Base-by-base conservation (phyloP, 1,140 invertebrate genomes). In the Drosophila persimilis region DNA sequence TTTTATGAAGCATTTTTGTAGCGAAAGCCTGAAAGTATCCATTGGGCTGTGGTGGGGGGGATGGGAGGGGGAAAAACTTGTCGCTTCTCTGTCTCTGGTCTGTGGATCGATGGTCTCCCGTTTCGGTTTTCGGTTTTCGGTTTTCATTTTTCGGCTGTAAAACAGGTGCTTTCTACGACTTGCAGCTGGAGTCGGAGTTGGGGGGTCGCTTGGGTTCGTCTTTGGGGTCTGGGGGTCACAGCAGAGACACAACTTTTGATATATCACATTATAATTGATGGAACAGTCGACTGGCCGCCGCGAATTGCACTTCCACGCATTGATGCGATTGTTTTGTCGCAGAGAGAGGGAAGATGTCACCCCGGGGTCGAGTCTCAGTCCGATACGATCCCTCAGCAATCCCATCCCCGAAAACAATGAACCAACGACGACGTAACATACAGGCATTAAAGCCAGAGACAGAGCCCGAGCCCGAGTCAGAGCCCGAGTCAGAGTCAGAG, bases 1-100 rank as follows among this genome's bases (percentile, higher is more conserved):
- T 80, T 78, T 88, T 88, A 88, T 83, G 81, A 86, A 63, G 83
- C 74, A 86, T 86, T 86, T 86, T 86, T 86, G 83, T 83, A 86
- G 83, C 83, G 83, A 86, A 86, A 86, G 83, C 83, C 70, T 31
- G 55, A 20, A 54, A 39, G 47, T 47, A 51, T 56, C 60, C 60
- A 77, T 77, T 72, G 8, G 8, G 8, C 1, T 29, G 29, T 1
- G 6, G 24, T 24, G 24, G 24, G 24, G 24, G 6, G 6, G 29
- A 0, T 0, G 35, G 31, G 7, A 3, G 9, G 35, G 35, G 83
- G 78, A 72, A 88, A 77, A 86, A 88, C 84, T 88, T 86, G 83
- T 86, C 81, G 77, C 64, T 39, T 39, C 11, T 13, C 31, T 11
- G 31, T 11, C 9, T 35, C 35, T 39, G 35, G 35, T 39, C 35